Base-by-base conservation (phyloP, 2,888 invertebrate species). In the Dolichopus griseipennis region DNA sequence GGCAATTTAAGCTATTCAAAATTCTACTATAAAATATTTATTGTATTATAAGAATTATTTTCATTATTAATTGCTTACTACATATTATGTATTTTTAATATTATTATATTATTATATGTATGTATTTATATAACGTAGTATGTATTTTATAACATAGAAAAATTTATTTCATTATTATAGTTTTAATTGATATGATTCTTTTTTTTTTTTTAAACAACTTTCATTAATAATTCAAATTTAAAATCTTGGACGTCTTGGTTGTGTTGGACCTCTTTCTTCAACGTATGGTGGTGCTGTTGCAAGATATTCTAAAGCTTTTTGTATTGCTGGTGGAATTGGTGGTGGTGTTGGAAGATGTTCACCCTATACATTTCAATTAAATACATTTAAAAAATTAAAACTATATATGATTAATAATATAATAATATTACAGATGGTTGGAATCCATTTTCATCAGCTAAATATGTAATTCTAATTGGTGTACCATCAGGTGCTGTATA, bases 361-460 rank as follows among this genome's bases (percentile, higher is more conserved):
- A 64, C 81, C 81, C 69, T 77, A n/a, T n/a, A 83, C 9, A 88
- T 87, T 76, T 87, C 18, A 52, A 18, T 52, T 9, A 52, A 52
- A 52, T 18, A 52, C 9, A 18, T 52, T 10, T 37, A 37, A 37
- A 37, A n/a, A 18, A 52, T 52, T 41, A 15, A 12, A 41, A 41
- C n/a, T n/a, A n/a, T 8, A 37, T 37, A 6, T 37, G 10, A 12
- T 5, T 41, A 27, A 27, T 27, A 27, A 27, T 41, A 41, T 5
- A 15, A 41, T 52, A 6, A 18, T 18, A 9, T 52, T 52, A 52
- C 52, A 52, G 52, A 83, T 12, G 88, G 87, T 76, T 87, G 87
- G 83, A 83, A 89, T 66, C 89, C 89, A 72, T 89, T 88, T 77
- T 90, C 89, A 75, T 90, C 86, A 67, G 90, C 89, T 61, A 85